Base-by-base conservation (phyloP, 2,888 invertebrate genomes). In the Ophioninae sp. region DNA sequence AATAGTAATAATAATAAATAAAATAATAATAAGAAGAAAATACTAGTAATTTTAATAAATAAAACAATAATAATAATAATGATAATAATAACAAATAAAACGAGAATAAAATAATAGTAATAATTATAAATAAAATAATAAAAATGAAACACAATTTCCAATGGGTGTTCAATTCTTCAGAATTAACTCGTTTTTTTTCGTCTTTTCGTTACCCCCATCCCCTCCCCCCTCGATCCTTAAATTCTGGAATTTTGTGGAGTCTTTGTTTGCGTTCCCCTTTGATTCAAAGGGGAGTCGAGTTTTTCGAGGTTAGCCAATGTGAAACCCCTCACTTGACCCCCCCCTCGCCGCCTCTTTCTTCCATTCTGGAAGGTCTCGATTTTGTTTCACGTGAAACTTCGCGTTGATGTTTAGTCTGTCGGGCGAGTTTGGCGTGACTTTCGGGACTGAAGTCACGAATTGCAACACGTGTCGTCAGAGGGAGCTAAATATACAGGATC, bases 321-420 rank as follows among this genome's bases (percentile, higher is more conserved):
- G 30, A 30, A 30, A 30, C 30, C 30, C 30, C 30, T n/a, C 30
- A 30, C 30, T 30, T 30, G 30, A 1, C 30, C 30, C 30, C 30
- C 30, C 30, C 30, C 30, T 3, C 30, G 1, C 30, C 30, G 2
- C 30, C 30, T 30, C 3, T 3, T 30, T 30, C 30, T 1, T 30
- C 30, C 30, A n/a, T 22, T 30, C 61, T 64, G 39, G 13, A 7
- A 30, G 51, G 51, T 17, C 59, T 23, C 51, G 30, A 39, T 77
- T 67, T 56, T 78, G 75, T 78, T 44, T 78, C 58, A 65, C 44
- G 56, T 69, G 44, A 61, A 67, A 65, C 41, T 61, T 77, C 69
- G 22, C 20, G 59, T 44, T 71, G 74, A 30, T 75, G 79, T 78
- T 82, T 82, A 69, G 78, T 68, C 73, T 69, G 51, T 17, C 37